Percentiles rank a stretch among this genome's conserved stretches.
These are phyloP conservation scores for Patiria pectinifera DNA, from an alignment of 53 echinoderm and acorn worm species.

Conservation along the genomic window DNA sequence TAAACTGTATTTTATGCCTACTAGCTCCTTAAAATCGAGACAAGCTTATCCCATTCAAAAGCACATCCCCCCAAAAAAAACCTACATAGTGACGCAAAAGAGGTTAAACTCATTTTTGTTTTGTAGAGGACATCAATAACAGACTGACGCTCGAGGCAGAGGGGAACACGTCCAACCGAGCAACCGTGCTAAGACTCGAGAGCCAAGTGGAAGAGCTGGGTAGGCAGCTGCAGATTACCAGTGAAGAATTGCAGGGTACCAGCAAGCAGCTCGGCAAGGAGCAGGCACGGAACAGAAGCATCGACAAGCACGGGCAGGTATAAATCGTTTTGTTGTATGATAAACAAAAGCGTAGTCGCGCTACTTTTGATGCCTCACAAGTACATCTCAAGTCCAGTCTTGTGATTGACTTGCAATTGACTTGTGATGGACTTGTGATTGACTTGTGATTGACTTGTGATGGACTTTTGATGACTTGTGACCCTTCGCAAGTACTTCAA, in stretches of 20 bases:
- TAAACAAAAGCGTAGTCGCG: too few species aligned
- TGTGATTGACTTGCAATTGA: too few species aligned
- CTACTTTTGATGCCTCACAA: too few species aligned
- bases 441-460: too few species aligned
- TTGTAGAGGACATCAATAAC: constrained; percentile 71
- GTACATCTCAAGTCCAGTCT: too few species aligned
- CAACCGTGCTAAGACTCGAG: constrained; percentile 78
- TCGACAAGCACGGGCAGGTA: constrained; percentile 90
- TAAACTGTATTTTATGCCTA: too few species aligned
- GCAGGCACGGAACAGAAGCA: constrained; percentile 92
- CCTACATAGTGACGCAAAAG: background rate
- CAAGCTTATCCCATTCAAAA: too few species aligned
- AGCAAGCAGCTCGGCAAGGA: constrained; percentile 90
- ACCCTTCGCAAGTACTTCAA: too few species aligned
- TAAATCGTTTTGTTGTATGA: background rate
- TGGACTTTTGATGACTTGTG: too few species aligned
- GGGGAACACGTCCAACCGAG: constrained; percentile 73
- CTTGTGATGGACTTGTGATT: too few species aligned
- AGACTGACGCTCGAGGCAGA: constrained; percentile 76
- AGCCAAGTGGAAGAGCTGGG: constrained; percentile 83
- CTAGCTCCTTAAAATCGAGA: too few species aligned
- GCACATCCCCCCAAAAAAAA: too few species aligned
- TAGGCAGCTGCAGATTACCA: constrained; percentile 77
- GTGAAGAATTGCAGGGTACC: constrained; percentile 72
- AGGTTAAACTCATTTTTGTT: background rate